Base-by-base conservation (phyloP, 2,113 vertebrate species). In the Mystacornis crossleyi region DNA sequence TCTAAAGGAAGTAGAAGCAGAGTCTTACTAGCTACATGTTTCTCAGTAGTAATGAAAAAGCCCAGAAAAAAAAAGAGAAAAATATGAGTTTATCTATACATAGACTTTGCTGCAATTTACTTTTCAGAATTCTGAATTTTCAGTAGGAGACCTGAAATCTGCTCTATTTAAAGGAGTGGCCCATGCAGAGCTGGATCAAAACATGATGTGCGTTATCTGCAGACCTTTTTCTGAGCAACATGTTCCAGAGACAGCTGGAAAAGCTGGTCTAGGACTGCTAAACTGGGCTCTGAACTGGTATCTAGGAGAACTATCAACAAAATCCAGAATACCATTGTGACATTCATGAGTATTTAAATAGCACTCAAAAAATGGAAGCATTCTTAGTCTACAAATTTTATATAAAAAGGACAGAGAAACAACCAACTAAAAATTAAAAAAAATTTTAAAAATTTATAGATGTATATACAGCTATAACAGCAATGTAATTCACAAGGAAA, bases 271-370 rank as follows among this genome's bases (percentile, higher is more conserved):
- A 62, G 18, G 34, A 28, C 23, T 67, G 61, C 34, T 31, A 45
- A 90, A 60, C 20, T 20, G 12, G 14, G n/a, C 69, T 67, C 69
- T 38, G 16, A 66, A 48, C 15, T 9, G 5, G 2, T 47, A 60
- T 33, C 82, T 25, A 33, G n/a, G 43, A 93, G 8, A 65, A 48
- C 33, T 65, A 33, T 15, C 38, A n/a, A 18, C 45, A 61, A 60
- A 36, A 78, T 13, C 48, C 31, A 58, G 11, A 57, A 13, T 12
- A 51, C 4, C 58, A 45, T 0, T 36, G 33, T 2, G 0, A 21
- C 4, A 16, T 10, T 47, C 5, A 12, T 9, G 31, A 86, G 29
- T 60, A 60, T 45, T 87, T 74, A 38, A 93, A 69, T 1, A 58
- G 17, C 26, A 90, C 28, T 54, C 29, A 57, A 66, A 85, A 81